phyloP scores from a whole-genome alignment of 2,797 vertebrate species.

The Atherinosoma microstoma region DNA sequence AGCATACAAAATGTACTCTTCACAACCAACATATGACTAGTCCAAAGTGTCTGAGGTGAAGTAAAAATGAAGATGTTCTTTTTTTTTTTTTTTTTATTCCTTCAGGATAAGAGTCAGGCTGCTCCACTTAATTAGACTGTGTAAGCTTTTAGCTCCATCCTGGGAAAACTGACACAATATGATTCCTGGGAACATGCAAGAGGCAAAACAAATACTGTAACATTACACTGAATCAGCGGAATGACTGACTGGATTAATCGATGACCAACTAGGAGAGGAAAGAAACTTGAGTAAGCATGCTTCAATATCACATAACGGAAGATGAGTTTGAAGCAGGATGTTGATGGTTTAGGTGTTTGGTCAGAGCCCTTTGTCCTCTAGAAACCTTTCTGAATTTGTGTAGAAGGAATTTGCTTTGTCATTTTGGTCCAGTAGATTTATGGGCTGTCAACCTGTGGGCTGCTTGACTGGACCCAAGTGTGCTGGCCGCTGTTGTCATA shows the following conservation, averaged over 20 bases:
- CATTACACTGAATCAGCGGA: slow-evolving; percentile 5
- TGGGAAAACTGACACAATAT: slow-evolving; percentile 19
- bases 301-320: not conserved
- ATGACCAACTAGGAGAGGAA: slow-evolving; percentile 10
- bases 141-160: slow-evolving; percentile 36
- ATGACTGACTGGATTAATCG: not conserved
- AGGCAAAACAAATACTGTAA: slow-evolving; percentile 4
- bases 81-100: slow-evolving; percentile 31
- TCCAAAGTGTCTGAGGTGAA: slow-evolving; percentile 33
- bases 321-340: not conserved
- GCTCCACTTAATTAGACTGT: slow-evolving; percentile 51
- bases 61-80: slow-evolving; percentile 23
- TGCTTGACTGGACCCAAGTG: slow-evolving; percentile 43
- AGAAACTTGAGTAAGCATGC: not conserved
- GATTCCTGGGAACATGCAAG: slow-evolving; percentile 16
- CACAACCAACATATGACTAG: slow-evolving; percentile 65
- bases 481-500: slow-evolving; percentile 63
- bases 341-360: slow-evolving; percentile 4
- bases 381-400: slow-evolving; percentile 29
- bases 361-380: slow-evolving; percentile 17
- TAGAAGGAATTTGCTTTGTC: slow-evolving; percentile 28
- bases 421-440: slow-evolving; percentile 53
- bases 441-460: slow-evolving; percentile 49
- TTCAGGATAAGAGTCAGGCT: slow-evolving; percentile 63
- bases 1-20: slow-evolving; percentile 48